Percentiles rank a stretch among this genome's conserved stretches.
These are phyloP conservation scores for Tauraco hartlaubi DNA, from an alignment of 2,797 vertebrate genomes.

Conservation along the genomic window DNA sequence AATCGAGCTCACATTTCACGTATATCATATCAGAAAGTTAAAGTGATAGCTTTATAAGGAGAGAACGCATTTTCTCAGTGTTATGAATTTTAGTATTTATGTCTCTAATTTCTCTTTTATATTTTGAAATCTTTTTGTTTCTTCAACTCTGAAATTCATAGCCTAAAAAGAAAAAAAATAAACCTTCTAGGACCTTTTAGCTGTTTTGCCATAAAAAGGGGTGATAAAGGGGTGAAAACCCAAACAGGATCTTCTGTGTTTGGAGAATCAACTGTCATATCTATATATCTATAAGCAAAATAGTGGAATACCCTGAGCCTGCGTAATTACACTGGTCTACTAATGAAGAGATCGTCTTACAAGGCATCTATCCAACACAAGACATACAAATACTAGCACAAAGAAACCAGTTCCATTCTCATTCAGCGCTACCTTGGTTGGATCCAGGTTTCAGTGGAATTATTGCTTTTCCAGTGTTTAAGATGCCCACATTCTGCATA, in stretches of 20 bases:
- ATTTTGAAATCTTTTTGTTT: not conserved
- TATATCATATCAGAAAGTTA: not conserved
- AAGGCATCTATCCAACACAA: not conserved
- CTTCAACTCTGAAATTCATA: not conserved
- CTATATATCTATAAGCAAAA: not conserved
- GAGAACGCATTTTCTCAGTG: not conserved
- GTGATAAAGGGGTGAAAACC: not conserved
- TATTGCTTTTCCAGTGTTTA: not conserved
- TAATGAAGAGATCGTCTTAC: not conserved
- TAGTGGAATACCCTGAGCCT: not conserved
- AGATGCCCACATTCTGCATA: not conserved
- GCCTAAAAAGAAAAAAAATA: not conserved
- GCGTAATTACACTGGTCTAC: not conserved
- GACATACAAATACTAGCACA: not conserved
- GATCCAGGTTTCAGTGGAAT: not conserved
- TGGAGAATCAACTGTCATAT: not conserved
- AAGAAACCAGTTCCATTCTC: not conserved
- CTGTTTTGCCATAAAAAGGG: not conserved
- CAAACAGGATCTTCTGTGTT: not conserved
- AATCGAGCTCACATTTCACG: not conserved
- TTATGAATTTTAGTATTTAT: not conserved
- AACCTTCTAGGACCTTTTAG: not conserved
- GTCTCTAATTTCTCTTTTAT: not conserved
- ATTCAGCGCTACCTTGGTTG: not conserved
- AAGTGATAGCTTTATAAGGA: not conserved